These are phyloP conservation scores for Carabus problematicus DNA, from an alignment of 2,888 invertebrate genomes.

Conservation along the genomic window DNA sequence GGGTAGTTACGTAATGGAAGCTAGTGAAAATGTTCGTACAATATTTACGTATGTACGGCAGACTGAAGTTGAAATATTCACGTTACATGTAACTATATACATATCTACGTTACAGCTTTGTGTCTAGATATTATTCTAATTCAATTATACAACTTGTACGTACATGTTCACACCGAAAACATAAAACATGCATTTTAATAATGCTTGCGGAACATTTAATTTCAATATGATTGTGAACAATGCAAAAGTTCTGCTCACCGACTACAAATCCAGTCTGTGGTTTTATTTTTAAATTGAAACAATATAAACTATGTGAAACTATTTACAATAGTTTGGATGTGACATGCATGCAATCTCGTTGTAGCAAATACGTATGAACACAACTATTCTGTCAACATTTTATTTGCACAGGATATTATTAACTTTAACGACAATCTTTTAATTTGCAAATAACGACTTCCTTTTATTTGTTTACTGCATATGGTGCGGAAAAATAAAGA, in stretches of 20 bases:
- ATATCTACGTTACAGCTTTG: no score
- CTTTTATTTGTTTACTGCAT: constrained; percentile 10
- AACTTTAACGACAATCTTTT: constrained; percentile 13
- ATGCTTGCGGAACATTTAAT: constrained; percentile 3
- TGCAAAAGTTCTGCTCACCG: constrained; percentile 9
- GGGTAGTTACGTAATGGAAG: no score
- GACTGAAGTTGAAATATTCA: no score
- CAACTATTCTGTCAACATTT: constrained; percentile 15
- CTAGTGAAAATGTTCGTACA: no score
- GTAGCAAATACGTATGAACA: constrained; percentile 4
- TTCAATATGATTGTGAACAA: constrained; percentile 12
- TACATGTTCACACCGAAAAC: no score
- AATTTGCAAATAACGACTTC: constrained; percentile 28
- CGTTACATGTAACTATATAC: no score
- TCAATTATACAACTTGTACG: no score
- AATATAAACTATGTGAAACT: constrained; percentile 22
- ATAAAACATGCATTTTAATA: no score
- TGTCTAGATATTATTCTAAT: no score
- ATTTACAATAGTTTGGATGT: constrained; percentile 7
- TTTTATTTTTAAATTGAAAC: constrained; percentile 21
- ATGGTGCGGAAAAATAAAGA: constrained; percentile 6
- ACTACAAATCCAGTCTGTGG: constrained; percentile 16
- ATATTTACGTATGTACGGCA: no score
- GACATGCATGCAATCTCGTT: neutral
- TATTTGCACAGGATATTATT: constrained; percentile 22